Percentiles rank a stretch among this genome's conserved stretches.
Evolutionary conservation across 2,888 invertebrate genomes (phyloP).

Genomic region (Drosophila neonasuta): DNA sequence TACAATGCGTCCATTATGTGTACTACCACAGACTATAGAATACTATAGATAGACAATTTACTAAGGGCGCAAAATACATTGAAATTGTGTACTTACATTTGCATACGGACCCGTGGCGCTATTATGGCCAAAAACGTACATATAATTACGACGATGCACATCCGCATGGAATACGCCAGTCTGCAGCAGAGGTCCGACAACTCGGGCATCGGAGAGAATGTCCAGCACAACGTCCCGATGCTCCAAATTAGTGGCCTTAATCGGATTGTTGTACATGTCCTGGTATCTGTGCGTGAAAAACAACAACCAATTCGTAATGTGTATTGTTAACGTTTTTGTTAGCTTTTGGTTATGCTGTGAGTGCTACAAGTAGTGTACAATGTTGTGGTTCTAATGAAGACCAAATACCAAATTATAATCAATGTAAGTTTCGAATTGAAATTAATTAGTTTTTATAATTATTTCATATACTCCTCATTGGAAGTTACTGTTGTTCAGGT

Average conservation of each 20-base stretch:
- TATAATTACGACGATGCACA: slow-evolving; percentile 90
- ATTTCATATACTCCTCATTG: no score
- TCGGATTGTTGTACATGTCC: slow-evolving; percentile 84
- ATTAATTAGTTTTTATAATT: no score
- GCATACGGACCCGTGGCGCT: slow-evolving; percentile 90
- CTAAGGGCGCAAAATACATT: slow-evolving; percentile 6
- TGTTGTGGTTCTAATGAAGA: slow-evolving; percentile 33
- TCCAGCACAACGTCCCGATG: slow-evolving; percentile 92
- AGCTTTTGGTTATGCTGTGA: slow-evolving; percentile 36
- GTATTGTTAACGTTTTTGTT: slow-evolving; percentile 37
- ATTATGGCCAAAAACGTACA: slow-evolving; percentile 94
- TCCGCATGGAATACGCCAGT: slow-evolving; percentile 90
- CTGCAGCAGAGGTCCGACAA: slow-evolving; percentile 90
- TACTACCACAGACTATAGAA: neutral
- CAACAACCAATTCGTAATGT: slow-evolving; percentile 52
- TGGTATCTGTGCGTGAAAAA: slow-evolving; percentile 83
- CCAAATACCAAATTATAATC: neutral
- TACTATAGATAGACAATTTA: slow-evolving; percentile 5
- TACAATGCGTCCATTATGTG: slow-evolving; percentile 20
- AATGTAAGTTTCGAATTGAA: neutral
- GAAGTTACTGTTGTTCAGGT: no score
- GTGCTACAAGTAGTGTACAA: slow-evolving; percentile 33
- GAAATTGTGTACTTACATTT: slow-evolving; percentile 84
- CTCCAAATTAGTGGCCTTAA: slow-evolving; percentile 83
- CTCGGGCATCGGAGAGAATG: slow-evolving; percentile 93